Conservation (phyloP, 2,888 invertebrate genomes). For the Seladonia tumulorum region DNA sequence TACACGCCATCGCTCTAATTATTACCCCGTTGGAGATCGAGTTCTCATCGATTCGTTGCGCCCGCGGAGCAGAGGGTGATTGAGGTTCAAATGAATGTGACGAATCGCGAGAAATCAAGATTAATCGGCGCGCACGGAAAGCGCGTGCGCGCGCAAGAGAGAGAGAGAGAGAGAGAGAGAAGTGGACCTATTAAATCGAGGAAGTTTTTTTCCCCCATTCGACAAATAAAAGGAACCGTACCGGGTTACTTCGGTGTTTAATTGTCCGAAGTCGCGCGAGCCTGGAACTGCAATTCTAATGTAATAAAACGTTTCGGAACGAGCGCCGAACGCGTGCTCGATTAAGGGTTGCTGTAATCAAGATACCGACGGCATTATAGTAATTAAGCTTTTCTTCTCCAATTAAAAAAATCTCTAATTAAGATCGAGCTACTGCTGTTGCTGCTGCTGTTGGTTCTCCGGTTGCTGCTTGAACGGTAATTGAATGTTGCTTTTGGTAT, state of each 20-base stretch:
- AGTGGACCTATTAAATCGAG: conserved; percentile 9
- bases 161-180: neutral
- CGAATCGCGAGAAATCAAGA: conserved; percentile 61
- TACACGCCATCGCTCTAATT: conserved; percentile 66
- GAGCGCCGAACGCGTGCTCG: neutral
- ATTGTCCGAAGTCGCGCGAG: neutral
- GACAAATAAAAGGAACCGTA: neutral
- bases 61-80: conserved; percentile 44
- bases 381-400: neutral
- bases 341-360: neutral
- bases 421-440: neutral
- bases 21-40: conserved; percentile 61
- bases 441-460: no score
- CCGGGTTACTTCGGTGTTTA: neutral
- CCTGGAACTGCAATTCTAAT: neutral
- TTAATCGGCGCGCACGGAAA: conserved; percentile 48
- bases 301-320: neutral
- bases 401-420: conserved; percentile 1
- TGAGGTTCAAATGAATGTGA: conserved; percentile 63
- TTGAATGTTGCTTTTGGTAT: neutral
- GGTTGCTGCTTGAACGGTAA: neutral
- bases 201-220: neutral
- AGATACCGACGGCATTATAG: neutral
- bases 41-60: conserved; percentile 47
- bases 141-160: no score